Percentiles rank a stretch among this genome's conserved stretches.
Conservation (phyloP, 1,140 invertebrate species). For the Centruroides vittatus region DNA sequence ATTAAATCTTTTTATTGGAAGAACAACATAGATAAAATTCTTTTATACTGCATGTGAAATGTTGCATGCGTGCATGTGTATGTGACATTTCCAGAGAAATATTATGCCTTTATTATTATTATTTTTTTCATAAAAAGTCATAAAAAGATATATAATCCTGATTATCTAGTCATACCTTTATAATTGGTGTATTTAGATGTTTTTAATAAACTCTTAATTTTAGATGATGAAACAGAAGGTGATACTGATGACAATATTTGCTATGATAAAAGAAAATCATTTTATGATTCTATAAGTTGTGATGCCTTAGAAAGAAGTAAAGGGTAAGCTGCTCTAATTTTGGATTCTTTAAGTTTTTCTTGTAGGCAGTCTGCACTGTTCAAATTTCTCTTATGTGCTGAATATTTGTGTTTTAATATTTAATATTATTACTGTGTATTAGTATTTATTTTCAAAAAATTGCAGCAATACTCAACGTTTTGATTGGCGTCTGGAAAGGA, state of each 20-base stretch:
- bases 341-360: background rate
- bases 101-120: too few relatives aligned
- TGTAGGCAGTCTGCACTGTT: background rate
- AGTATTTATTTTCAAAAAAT: background rate
- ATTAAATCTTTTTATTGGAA: too few relatives aligned
- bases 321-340: constrained; percentile 40
- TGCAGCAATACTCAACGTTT: constrained; percentile 41
- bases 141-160: too few relatives aligned
- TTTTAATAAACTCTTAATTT: too few relatives aligned
- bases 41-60: too few relatives aligned
- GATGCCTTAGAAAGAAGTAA: constrained; percentile 85
- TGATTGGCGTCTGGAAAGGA: constrained; percentile 93
- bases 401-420: background rate
- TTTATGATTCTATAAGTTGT: constrained; percentile 98
- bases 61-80: too few relatives aligned
- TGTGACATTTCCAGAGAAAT: too few relatives aligned
- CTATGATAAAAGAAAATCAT: constrained; percentile 94
- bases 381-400: background rate
- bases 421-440: background rate
- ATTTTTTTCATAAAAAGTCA: too few relatives aligned
- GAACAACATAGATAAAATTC: too few relatives aligned
- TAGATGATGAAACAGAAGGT: too few relatives aligned
- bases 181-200: too few relatives aligned
- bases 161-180: too few relatives aligned
- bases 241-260: constrained; percentile 23